Evolutionary conservation across 2,797 vertebrate species (phyloP).

Genomic region (Lepilemur septentrionalis): DNA sequence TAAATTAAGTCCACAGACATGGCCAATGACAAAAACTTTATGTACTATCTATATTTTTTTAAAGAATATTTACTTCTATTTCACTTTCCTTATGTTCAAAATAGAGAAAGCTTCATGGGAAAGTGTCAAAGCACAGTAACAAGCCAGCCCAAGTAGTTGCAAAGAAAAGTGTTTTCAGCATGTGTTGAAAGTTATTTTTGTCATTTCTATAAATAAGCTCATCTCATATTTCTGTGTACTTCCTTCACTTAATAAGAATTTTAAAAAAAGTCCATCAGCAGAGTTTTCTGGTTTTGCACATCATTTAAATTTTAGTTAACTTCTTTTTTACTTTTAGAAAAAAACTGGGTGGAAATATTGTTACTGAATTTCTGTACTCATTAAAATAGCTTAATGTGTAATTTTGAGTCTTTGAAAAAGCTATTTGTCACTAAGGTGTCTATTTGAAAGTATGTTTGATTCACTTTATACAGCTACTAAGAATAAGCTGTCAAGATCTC

Average conservation of each 20-base stretch:
- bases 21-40: background rate
- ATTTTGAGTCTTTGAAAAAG: constrained; percentile 27
- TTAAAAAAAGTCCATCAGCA: background rate
- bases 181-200: constrained; percentile 64
- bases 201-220: constrained; percentile 65
- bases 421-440: background rate
- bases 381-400: constrained; percentile 30
- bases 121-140: constrained; percentile 48
- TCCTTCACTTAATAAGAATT: constrained; percentile 57
- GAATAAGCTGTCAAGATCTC: background rate
- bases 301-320: background rate
- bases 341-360: constrained; percentile 30
- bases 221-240: constrained; percentile 17
- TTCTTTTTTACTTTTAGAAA: constrained; percentile 1
- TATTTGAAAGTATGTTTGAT: constrained; percentile 24
- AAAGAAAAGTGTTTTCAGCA: constrained; percentile 23
- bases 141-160: constrained; percentile 32
- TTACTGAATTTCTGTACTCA: constrained; percentile 36
- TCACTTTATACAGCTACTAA: background rate
- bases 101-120: constrained; percentile 34
- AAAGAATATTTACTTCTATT: constrained; percentile 18
- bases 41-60: background rate
- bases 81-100: constrained; percentile 44
- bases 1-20: constrained; percentile 5
- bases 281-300: background rate